These are phyloP conservation scores for Pediacus dermestoides DNA, from an alignment of 2,888 invertebrate genomes.

Conservation along the genomic window DNA sequence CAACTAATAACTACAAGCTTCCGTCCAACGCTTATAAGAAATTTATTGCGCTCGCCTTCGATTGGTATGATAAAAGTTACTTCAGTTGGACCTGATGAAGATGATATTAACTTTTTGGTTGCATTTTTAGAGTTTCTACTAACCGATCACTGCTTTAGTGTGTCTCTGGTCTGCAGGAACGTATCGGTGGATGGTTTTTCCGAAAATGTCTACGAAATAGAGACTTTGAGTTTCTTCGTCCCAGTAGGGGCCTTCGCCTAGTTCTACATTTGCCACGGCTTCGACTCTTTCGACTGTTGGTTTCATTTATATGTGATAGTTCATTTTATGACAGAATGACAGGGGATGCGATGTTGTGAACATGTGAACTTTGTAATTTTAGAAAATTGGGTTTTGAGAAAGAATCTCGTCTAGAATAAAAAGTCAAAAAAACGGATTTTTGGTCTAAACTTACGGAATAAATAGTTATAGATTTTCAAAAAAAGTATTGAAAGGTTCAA, in stretches of 20 bases:
- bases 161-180: conserved; percentile 30
- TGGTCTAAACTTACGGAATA: no score
- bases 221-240: conserved; percentile 57
- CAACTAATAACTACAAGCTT: conserved; percentile 60
- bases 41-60: conserved; percentile 58
- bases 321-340: conserved; percentile 12
- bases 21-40: conserved; percentile 61
- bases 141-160: conserved; percentile 26
- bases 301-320: conserved; percentile 11
- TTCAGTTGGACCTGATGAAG: conserved; percentile 24
- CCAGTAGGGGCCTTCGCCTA: conserved; percentile 75
- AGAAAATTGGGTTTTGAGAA: no score
- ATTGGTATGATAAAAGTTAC: conserved; percentile 62
- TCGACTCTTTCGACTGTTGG: conserved; percentile 48
- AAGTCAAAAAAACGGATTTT: no score
- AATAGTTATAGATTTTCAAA: no score
- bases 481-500: no score
- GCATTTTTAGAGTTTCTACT: conserved; percentile 6
- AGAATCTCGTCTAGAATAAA: no score
- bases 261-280: conserved; percentile 49
- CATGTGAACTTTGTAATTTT: no score
- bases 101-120: conserved; percentile 8
- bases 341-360: no score
- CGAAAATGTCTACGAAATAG: conserved; percentile 62
- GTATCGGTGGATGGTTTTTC: conserved; percentile 34